phyloP scores from a whole-genome alignment of 2,888 invertebrate genomes.

The Gandaritis pyraliata region DNA sequence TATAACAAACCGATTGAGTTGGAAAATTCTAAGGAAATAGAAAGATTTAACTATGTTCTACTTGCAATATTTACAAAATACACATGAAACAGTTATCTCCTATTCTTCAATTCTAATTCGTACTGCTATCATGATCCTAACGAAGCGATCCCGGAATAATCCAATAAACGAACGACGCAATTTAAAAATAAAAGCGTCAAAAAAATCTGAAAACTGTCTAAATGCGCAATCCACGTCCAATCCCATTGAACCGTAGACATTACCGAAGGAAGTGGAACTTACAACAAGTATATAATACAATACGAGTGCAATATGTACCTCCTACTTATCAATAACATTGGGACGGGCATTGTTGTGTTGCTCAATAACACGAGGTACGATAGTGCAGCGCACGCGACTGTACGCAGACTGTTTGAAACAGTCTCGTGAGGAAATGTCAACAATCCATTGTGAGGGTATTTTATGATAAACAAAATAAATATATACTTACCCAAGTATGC shows the following conservation, averaged over 20 bases:
- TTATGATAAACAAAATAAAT: background rate
- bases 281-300: slow-evolving; percentile 14
- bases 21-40: slow-evolving; percentile 2
- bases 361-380: slow-evolving; percentile 20
- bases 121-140: too few relatives aligned
- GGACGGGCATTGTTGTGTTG: slow-evolving; percentile 20
- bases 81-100: too few relatives aligned
- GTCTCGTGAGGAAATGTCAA: slow-evolving; percentile 31
- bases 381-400: slow-evolving; percentile 18
- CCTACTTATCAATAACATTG: slow-evolving; percentile 33
- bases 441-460: slow-evolving; percentile 13
- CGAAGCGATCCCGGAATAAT: too few relatives aligned
- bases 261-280: slow-evolving; percentile 20
- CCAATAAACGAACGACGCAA: too few relatives aligned
- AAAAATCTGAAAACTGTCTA: background rate
- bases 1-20: slow-evolving; percentile 21
- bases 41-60: too few relatives aligned
- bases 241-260: slow-evolving; percentile 1
- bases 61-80: too few relatives aligned
- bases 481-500: background rate
- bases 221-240: slow-evolving; percentile 7
- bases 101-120: too few relatives aligned
- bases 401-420: slow-evolving; percentile 9
- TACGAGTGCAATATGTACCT: slow-evolving; percentile 6
- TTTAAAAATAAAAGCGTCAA: background rate